Evolutionary conservation across 2,113 vertebrate genomes (phyloP), one percentile per base, ranked within the genome.

Genomic region (Cottus gobio): DNA sequence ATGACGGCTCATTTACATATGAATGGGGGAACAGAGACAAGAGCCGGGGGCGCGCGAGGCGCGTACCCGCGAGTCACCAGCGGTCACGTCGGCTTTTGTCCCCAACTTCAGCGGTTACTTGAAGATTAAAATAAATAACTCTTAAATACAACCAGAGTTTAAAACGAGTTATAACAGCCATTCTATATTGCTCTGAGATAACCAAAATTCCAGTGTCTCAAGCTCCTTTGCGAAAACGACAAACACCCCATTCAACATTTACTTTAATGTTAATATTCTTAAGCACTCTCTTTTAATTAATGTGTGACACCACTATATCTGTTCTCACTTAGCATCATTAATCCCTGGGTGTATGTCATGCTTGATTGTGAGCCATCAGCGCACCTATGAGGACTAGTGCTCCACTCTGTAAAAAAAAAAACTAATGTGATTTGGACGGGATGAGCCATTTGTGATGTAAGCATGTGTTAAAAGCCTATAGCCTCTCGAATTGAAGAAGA

Each of bases 1-100:
- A 95, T 94, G 86, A 80, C 31, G 36, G 3, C 46, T 87, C n/a
- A 95, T 96, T 96, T 96, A 92, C 96, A 96, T 96, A 77, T 95
- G 91, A 95, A 96, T 94, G 67, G 83, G 9, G 63, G 60, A 67
- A 83, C 79, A 82, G 93, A 56, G 67, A 77, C 89, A 57, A 30
- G 60, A 80, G 84, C 76, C 83, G 36, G 72, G 72, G 37, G 52
- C 85, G 90, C 86, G 89, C 91, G 37, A 67, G 70, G 68, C 67
- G 63, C 79, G 65, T 69, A 37, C 54, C 62, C 85, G 67, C 95
- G 95, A 95, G 94, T 3, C 69, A 44, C 11, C 57, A 37, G 46
- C 20, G 68, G 30, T 71, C 42, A 42, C 37, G 42, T 65, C 39
- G 39, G 42, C 37, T 79, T 68, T 64, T 87, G 58, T 74, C 42